Conservation (phyloP, 2,888 invertebrate species). For the Theodoxus fluviatilis region DNA sequence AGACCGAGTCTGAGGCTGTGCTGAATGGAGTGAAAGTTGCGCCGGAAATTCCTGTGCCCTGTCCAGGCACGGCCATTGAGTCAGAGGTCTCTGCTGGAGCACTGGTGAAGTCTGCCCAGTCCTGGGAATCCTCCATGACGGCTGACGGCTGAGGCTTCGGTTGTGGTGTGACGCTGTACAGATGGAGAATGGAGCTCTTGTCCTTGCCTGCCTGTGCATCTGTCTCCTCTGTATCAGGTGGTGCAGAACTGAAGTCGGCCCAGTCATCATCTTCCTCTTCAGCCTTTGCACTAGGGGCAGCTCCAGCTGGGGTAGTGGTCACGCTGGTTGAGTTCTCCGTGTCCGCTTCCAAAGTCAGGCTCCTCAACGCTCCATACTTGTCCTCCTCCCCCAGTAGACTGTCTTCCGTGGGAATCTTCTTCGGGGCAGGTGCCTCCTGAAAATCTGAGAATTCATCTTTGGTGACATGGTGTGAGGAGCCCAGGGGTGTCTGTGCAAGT, state of each 20-base stretch:
- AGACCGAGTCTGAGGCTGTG: too few relatives aligned
- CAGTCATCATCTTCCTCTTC: slow-evolving; percentile 38
- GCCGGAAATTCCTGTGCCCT: too few relatives aligned
- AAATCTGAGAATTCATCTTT: slow-evolving; percentile 31
- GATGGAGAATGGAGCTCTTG: background rate
- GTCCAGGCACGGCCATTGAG: background rate
- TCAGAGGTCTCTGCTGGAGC: too few relatives aligned
- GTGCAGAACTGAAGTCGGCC: slow-evolving; percentile 32
- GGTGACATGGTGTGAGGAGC: background rate
- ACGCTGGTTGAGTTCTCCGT: slow-evolving; percentile 18
- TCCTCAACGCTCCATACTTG: slow-evolving; percentile 54
- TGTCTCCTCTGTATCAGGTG: background rate
- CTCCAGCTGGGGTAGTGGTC: slow-evolving; percentile 17
- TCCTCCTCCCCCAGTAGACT: slow-evolving; percentile 54
- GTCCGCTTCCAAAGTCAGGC: slow-evolving; percentile 34
- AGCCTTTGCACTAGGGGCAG: slow-evolving; percentile 1
- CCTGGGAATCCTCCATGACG: slow-evolving; percentile 23
- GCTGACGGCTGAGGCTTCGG: too few relatives aligned
- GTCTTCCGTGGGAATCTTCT: slow-evolving; percentile 36
- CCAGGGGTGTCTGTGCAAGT: background rate
- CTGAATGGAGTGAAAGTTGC: too few relatives aligned
- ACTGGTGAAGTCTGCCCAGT: slow-evolving; percentile 43
- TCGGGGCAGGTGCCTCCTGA: slow-evolving; percentile 27
- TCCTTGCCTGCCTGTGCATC: background rate
- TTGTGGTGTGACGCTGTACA: background rate